Evolutionary conservation across 1,140 invertebrate species (phyloP).

Genomic region (Drosophila paulistorum): DNA sequence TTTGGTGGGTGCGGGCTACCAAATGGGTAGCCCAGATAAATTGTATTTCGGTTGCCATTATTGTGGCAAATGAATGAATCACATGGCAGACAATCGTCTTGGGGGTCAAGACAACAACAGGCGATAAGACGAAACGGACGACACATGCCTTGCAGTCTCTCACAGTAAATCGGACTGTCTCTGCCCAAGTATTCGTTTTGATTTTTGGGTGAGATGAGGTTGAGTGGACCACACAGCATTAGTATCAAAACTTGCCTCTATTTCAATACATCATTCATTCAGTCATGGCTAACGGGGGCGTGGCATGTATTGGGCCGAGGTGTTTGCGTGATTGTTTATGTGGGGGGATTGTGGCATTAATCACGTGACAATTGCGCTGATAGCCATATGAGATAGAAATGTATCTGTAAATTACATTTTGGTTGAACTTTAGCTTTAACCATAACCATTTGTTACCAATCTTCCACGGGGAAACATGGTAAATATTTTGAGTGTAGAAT

Average conservation of each 20-base stretch:
- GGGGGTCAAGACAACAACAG: constrained; percentile 54
- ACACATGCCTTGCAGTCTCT: constrained; percentile 23
- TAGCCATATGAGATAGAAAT: constrained; percentile 44
- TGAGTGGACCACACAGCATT: constrained; percentile 59
- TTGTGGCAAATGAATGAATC: constrained; percentile 74
- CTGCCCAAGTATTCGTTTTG: not conserved
- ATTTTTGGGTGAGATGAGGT: constrained; percentile 32
- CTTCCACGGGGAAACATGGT: too few species aligned
- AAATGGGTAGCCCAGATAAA: constrained; percentile 66
- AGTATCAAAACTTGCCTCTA: constrained; percentile 50
- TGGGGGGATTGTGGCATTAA: constrained; percentile 51
- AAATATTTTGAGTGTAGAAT: too few species aligned
- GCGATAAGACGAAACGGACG: constrained; percentile 46
- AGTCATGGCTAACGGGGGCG: constrained; percentile 54
- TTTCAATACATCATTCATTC: constrained; percentile 47
- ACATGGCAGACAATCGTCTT: constrained; percentile 58
- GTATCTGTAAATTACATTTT: constrained; percentile 15
- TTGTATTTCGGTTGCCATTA: constrained; percentile 63
- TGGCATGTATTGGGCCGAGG: constrained; percentile 39
- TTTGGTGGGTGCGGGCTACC: constrained; percentile 69
- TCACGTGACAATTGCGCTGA: constrained; percentile 69
- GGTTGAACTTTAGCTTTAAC: constrained; percentile 9
- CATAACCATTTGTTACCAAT: not conserved
- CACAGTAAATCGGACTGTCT: not conserved
- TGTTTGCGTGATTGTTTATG: constrained; percentile 29